Evolutionary conservation across 2,113 vertebrate species (phyloP).

Genomic region (Capricornis sumatraensis): DNA sequence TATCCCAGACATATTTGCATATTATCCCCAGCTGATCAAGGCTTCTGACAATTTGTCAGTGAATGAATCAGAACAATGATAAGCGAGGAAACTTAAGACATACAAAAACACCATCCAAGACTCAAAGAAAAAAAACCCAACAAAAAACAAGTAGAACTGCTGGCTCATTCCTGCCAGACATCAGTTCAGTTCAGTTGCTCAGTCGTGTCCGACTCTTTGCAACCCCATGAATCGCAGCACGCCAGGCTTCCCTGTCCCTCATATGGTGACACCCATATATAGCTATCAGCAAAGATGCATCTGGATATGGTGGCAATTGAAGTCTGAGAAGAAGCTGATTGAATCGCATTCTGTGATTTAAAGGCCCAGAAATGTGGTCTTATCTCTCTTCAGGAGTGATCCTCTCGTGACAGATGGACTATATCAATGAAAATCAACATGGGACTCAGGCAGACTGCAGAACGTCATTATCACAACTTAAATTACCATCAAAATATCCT

Average conservation of each 20-base stretch:
- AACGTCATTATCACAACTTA: background rate
- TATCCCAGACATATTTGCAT: background rate
- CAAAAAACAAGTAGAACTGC: background rate
- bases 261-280: background rate
- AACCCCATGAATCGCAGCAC: too few species aligned
- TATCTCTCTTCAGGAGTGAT: background rate
- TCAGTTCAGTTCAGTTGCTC: too few species aligned
- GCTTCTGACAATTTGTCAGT: background rate
- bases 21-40: background rate
- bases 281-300: background rate
- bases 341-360: background rate
- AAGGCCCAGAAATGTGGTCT: background rate
- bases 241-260: too few species aligned
- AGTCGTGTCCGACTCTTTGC: too few species aligned
- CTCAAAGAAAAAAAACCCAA: background rate
- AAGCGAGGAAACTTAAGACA: background rate
- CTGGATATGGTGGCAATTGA: background rate
- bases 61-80: background rate
- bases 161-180: background rate
- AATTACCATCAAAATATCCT: background rate
- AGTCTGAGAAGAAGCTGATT: background rate
- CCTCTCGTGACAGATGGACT: background rate
- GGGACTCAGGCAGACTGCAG: background rate
- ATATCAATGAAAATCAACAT: background rate
- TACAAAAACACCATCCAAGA: background rate